Conservation (phyloP, 2,113 vertebrate genomes). For the Nerophis lumbriciformis region DNA sequence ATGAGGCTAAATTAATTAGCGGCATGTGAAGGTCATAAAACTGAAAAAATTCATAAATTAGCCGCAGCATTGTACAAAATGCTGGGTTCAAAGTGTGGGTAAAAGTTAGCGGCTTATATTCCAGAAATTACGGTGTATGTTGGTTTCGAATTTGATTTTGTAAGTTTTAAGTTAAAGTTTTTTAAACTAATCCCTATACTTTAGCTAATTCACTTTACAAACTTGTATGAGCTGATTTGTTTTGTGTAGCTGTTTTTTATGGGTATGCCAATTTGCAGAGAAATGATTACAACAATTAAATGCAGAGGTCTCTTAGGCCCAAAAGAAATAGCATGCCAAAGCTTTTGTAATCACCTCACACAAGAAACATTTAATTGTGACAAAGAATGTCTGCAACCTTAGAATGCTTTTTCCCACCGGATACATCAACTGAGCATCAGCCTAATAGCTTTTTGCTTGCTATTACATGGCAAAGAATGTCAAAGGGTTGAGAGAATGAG, state of each 20-base stretch:
- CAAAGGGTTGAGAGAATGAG: constrained; percentile 57
- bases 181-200: background rate
- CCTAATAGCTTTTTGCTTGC: constrained; percentile 63
- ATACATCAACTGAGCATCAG: constrained; percentile 63
- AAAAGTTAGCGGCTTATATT: too few relatives aligned
- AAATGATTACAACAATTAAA: constrained; percentile 46
- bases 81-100: too few relatives aligned
- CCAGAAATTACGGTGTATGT: too few relatives aligned
- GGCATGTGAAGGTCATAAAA: too few relatives aligned
- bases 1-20: too few relatives aligned
- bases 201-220: background rate
- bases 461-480: constrained; percentile 61
- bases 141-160: background rate
- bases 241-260: constrained; percentile 10
- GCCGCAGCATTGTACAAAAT: too few relatives aligned
- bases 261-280: constrained; percentile 31
- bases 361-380: constrained; percentile 56
- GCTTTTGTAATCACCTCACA: constrained; percentile 44
- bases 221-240: constrained; percentile 4
- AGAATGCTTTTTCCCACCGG: constrained; percentile 42
- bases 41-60: too few relatives aligned
- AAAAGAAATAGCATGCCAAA: constrained; percentile 46
- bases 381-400: constrained; percentile 38
- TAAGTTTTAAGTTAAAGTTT: background rate
- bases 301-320: constrained; percentile 27